phyloP scores from a whole-genome alignment of 2,113 vertebrate genomes.

The Aptenodytes patagonicus region DNA sequence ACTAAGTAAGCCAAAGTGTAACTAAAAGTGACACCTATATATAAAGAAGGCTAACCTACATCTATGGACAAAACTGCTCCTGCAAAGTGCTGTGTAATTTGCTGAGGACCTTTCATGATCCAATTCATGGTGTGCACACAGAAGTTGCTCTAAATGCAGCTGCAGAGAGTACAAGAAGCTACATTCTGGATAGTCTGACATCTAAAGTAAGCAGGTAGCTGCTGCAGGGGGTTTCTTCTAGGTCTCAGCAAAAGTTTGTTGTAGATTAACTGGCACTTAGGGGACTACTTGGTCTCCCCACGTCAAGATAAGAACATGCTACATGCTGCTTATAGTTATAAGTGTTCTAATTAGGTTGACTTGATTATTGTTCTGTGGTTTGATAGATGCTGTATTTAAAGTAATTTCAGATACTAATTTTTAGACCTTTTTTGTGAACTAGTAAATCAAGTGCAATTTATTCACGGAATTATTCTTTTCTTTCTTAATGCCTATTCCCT shows the following conservation, averaged over 20 bases:
- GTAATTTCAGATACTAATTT: conserved; percentile 74
- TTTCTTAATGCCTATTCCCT: conserved; percentile 71
- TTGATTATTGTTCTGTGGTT: conserved; percentile 71
- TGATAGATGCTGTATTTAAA: conserved; percentile 73
- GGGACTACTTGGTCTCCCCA: not conserved
- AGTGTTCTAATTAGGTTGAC: conserved; percentile 70
- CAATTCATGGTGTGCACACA: not conserved
- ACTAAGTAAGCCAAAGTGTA: not conserved
- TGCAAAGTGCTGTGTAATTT: not conserved
- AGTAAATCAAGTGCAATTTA: conserved; percentile 76
- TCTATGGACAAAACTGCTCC: not conserved
- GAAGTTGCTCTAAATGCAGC: not conserved
- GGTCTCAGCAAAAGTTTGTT: not conserved
- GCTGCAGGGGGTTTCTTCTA: not conserved
- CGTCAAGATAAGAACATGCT: conserved; percentile 59
- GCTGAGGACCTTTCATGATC: not conserved
- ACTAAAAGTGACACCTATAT: not conserved
- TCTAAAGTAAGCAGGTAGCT: not conserved
- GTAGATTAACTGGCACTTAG: not conserved
- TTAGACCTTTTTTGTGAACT: conserved; percentile 71
- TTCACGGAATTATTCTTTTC: conserved; percentile 69
- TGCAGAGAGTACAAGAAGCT: not conserved
- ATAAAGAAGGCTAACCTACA: not conserved
- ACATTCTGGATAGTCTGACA: not conserved
- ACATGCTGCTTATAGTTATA: conserved; percentile 12